Percentiles rank a stretch among this genome's conserved stretches.
These are phyloP conservation scores for Phodopus roborovskii DNA, from an alignment of 2,113 vertebrate species.

Conservation along the genomic window DNA sequence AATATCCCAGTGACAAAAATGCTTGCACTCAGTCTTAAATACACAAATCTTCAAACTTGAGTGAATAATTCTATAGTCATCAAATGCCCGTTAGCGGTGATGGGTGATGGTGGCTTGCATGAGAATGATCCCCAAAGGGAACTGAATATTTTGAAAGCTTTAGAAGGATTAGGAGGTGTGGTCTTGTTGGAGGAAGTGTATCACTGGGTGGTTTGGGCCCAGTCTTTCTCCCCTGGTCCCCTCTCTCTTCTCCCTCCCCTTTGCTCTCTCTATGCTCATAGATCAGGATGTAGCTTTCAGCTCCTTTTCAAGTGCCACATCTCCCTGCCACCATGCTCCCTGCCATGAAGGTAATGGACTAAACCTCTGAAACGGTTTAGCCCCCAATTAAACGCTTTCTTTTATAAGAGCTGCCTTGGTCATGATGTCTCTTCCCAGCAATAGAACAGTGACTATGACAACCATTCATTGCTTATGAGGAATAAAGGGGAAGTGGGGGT, in stretches of 20 bases:
- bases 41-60: slow-evolving; percentile 18
- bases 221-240: not conserved
- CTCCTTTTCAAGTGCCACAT: not conserved
- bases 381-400: not conserved
- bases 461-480: not conserved
- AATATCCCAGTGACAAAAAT: slow-evolving; percentile 29
- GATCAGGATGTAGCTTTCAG: not conserved
- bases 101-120: not conserved
- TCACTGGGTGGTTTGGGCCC: not conserved
- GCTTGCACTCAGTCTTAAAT: not conserved
- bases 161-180: not conserved
- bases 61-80: not conserved
- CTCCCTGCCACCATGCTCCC: not conserved
- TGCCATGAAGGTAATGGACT: not conserved
- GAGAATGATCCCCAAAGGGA: not conserved
- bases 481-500: not conserved
- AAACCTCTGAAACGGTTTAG: not conserved
- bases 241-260: rapidly evolving
- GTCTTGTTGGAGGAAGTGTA: not conserved
- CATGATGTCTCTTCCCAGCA: not conserved
- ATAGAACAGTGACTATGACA: not conserved
- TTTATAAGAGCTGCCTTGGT: not conserved
- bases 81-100: not conserved
- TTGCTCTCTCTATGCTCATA: not conserved
- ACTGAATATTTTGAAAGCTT: not conserved